phyloP scores from a whole-genome alignment of 2,888 invertebrate species.

The Lasioglossum marginatum region DNA sequence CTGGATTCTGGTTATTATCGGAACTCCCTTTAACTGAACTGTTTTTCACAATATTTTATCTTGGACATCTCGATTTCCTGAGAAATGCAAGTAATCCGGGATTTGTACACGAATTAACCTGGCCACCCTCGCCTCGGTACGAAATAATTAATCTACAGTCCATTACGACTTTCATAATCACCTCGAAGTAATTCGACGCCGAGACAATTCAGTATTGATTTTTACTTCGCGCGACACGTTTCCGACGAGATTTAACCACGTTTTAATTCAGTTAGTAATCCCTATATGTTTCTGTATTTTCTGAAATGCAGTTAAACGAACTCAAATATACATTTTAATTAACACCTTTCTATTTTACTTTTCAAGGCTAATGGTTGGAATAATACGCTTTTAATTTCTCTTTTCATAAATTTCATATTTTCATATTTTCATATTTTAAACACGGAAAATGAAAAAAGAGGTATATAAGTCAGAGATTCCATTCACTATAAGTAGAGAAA shows the following conservation, averaged over 20 bases:
- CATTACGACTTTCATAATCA: constrained; percentile 40
- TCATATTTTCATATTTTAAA: background rate
- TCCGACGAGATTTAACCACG: background rate
- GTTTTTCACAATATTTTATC: background rate
- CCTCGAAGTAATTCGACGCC: constrained; percentile 7
- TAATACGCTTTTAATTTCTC: background rate
- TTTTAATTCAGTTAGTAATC: background rate
- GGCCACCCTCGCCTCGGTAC: no score
- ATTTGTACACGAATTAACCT: constrained; percentile 2
- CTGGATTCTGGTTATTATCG: background rate
- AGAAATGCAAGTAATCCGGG: background rate
- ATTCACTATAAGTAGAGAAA: background rate
- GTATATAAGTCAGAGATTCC: background rate
- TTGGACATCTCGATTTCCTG: background rate
- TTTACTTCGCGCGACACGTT: background rate
- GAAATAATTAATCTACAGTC: constrained; percentile 24
- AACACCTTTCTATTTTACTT: background rate
- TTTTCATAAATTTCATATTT: background rate
- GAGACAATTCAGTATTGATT: constrained; percentile 61
- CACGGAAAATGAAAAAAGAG: no score
- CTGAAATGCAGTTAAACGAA: background rate
- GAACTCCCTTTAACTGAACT: background rate
- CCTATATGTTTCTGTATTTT: background rate
- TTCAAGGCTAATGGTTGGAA: no score
- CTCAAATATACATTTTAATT: background rate